These are phyloP conservation scores for Orycteropus afer DNA, from an alignment of 2,113 vertebrate species.

Conservation along the genomic window DNA sequence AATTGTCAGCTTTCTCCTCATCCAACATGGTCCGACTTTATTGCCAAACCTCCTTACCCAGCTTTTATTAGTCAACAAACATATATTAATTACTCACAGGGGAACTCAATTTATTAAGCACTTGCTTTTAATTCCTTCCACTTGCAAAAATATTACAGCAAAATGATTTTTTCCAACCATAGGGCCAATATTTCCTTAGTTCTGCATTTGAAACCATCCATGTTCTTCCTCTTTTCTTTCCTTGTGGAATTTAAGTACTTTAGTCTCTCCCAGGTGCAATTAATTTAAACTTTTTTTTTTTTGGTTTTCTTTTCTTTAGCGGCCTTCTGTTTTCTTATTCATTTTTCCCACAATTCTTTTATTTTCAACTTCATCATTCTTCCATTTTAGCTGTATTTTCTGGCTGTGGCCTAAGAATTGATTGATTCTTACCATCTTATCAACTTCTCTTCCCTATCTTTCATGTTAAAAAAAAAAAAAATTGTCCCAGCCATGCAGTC, in stretches of 20 bases:
- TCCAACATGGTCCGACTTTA: neutral
- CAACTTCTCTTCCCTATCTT: neutral
- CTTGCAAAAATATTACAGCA: neutral
- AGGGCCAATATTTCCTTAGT: neutral
- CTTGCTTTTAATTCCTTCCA: neutral
- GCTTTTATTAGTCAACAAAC: neutral
- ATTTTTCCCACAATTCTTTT: slow-evolving; percentile 18
- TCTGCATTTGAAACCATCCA: neutral
- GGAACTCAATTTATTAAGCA: neutral
- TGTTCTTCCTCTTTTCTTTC: neutral
- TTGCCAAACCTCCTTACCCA: neutral
- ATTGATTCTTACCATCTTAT: neutral
- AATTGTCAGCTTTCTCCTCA: neutral
- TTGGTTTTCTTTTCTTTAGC: neutral
- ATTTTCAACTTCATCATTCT: neutral
- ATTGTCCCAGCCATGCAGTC: neutral
- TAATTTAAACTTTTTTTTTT: neutral
- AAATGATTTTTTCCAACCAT: slow-evolving; percentile 14
- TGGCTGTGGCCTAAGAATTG: neutral
- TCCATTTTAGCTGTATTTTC: neutral
- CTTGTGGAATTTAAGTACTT: neutral
- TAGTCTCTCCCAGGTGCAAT: neutral
- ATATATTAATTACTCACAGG: neutral
- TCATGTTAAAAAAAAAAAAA: neutral
- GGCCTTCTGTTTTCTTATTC: slow-evolving; percentile 12